Conservation (phyloP, 2,888 invertebrate species). For the Drosophila kambysellisi region DNA sequence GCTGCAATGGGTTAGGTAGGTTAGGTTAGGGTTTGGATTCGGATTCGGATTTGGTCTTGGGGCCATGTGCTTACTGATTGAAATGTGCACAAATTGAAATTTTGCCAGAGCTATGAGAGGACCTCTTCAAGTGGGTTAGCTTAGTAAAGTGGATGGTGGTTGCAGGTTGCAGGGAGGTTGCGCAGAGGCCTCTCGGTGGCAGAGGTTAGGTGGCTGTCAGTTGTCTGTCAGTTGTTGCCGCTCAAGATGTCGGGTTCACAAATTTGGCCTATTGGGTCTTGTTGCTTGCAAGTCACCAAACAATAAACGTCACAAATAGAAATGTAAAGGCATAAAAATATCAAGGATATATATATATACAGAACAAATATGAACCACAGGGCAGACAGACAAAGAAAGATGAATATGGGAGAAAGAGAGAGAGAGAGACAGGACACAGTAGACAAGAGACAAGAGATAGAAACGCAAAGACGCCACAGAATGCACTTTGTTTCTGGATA, state of each 20-base stretch:
- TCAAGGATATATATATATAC: constrained; percentile 69
- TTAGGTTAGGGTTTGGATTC: background rate
- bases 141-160: background rate
- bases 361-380: constrained; percentile 48
- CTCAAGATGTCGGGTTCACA: constrained; percentile 68
- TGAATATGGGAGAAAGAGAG: constrained; percentile 3
- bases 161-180: background rate
- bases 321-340: constrained; percentile 75
- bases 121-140: constrained; percentile 51
- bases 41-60: constrained; percentile 1
- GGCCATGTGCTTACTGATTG: constrained; percentile 68
- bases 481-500: constrained; percentile 84
- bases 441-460: constrained; percentile 45
- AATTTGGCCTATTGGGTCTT: constrained; percentile 78
- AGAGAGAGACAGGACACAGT: constrained; percentile 3
- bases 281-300: constrained; percentile 67
- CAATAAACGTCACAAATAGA: constrained; percentile 80
- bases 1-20: background rate
- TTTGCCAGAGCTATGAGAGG: constrained; percentile 56
- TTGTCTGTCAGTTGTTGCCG: constrained; percentile 31
- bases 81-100: constrained; percentile 81
- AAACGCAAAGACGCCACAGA: constrained; percentile 78
- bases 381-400: constrained; percentile 25
- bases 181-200: background rate
- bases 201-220: constrained; percentile 14